Percentiles rank a stretch among this genome's conserved stretches.
Evolutionary conservation across 2,888 invertebrate genomes (phyloP).

Genomic region (Panorpa germanica): DNA sequence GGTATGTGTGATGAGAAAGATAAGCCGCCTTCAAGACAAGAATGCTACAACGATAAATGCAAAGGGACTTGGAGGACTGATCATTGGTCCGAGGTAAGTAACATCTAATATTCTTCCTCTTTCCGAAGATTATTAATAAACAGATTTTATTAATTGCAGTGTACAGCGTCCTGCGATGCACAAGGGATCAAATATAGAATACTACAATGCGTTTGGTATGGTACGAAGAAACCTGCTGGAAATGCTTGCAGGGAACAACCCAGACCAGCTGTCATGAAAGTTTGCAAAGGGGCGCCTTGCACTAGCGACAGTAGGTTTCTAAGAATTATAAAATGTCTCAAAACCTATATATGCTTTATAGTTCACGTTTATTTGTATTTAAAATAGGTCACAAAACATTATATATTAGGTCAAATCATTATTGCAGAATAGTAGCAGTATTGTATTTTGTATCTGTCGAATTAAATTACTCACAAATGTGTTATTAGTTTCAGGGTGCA

Average conservation of each 20-base stretch:
- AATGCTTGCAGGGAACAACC: constrained; percentile 63
- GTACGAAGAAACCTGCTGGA: constrained; percentile 64
- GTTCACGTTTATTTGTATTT: too few species aligned
- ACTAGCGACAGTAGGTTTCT: constrained; percentile 27
- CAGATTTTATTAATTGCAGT: constrained; percentile 32
- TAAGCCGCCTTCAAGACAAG: constrained; percentile 56
- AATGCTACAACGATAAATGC: constrained; percentile 71
- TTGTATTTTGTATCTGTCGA: not conserved
- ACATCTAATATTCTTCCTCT: constrained; percentile 8
- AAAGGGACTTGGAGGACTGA: constrained; percentile 80
- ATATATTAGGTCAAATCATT: too few species aligned
- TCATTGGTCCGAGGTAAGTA: constrained; percentile 76
- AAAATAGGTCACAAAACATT: too few species aligned
- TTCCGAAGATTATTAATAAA: not conserved
- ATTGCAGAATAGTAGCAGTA: constrained; percentile 1
- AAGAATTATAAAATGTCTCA: too few species aligned
- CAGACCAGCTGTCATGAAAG: constrained; percentile 58
- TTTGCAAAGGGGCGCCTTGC: constrained; percentile 56
- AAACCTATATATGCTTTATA: too few species aligned
- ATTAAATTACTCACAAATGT: too few species aligned
- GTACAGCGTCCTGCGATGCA: constrained; percentile 64
- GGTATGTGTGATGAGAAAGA: constrained; percentile 46
- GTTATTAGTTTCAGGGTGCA: constrained; percentile 55
- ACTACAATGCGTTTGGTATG: constrained; percentile 85
- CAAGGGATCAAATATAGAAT: constrained; percentile 76